Base-by-base conservation (phyloP, 2,888 invertebrate genomes). In the Drosophila emarginata region DNA sequence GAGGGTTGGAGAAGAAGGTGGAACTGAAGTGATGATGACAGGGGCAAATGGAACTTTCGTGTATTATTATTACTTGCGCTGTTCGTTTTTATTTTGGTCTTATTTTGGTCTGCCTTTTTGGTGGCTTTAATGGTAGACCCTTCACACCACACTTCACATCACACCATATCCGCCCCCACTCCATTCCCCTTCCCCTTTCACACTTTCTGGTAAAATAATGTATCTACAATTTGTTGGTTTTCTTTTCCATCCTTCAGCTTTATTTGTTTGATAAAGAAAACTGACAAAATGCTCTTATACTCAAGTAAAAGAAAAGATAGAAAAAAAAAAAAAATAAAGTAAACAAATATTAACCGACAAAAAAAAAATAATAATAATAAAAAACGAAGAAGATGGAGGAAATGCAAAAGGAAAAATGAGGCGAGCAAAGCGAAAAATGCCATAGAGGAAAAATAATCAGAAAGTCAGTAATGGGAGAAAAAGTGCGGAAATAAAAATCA, bases 41-140 rank as follows among this genome's bases (percentile, higher is more conserved):
- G 76, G 76, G 78, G 56, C 78, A 78, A 78, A 78, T 80, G 78
- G 80, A 78, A 78, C 56, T 78, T 78, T 78, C 80, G 65, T 78
- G 80, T 78, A 80, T 78, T 80, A 75, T 78, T 80, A 78, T 77
- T 75, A 67, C 75, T 65, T 67, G 54, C 32, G 61, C 39, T 73
- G 65, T 54, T 72, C 40, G 53, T 61, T 65, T 58, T 64, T 50
- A 36, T 28, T 56, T 52, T 40, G 37, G 52, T 45, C 21, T 56
- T 59, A 52, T 58, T 60, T 45, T 45, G 5, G 14, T 28, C 39
- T 53, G 26, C 58, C 50, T 52, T 52, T 51, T 45, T 45, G 45
- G 45, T 45, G 45, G 50, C 40, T 67, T 51, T 23, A 40, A 45
- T 45, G 45, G 45, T 45, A 45, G 45, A 45, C 45, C 45, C 21